phyloP scores from a whole-genome alignment of 2,888 invertebrate species.

The Cataglyphis rosenhaueri region DNA sequence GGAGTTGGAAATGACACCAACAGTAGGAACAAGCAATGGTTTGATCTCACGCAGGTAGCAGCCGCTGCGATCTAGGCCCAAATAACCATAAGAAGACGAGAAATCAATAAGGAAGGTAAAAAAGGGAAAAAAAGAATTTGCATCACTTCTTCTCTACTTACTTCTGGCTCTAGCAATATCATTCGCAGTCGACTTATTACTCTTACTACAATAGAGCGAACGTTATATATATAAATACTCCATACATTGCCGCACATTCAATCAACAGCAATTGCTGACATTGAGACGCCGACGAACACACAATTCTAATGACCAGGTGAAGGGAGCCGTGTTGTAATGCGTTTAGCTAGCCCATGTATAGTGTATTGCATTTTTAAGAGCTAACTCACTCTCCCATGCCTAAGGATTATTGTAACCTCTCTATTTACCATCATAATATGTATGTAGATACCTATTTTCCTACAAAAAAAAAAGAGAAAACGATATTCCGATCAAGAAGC shows the following conservation, averaged over 20 bases:
- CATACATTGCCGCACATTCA: slow-evolving; percentile 83
- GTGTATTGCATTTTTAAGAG: slow-evolving; percentile 84
- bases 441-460: slow-evolving; percentile 85
- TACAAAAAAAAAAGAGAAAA: slow-evolving; percentile 75
- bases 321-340: slow-evolving; percentile 84
- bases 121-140: slow-evolving; percentile 59
- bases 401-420: slow-evolving; percentile 75
- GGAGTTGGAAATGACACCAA: slow-evolving; percentile 95
- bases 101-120: slow-evolving; percentile 71
- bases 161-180: slow-evolving; percentile 83
- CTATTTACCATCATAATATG: slow-evolving; percentile 81
- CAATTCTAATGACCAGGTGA: slow-evolving; percentile 83
- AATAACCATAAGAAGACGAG: slow-evolving; percentile 79
- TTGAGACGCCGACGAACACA: slow-evolving; percentile 77
- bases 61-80: slow-evolving; percentile 84
- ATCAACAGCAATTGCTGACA: slow-evolving; percentile 70
- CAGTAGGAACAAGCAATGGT: slow-evolving; percentile 91
- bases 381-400: slow-evolving; percentile 71
- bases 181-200: slow-evolving; percentile 81
- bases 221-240: slow-evolving; percentile 78
- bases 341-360: slow-evolving; percentile 85
- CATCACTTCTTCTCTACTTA: slow-evolving; percentile 81
- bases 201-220: slow-evolving; percentile 75
- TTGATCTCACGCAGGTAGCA: slow-evolving; percentile 95
- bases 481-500: slow-evolving; percentile 82